phyloP scores from a whole-genome alignment of 2,797 vertebrate genomes.

The Paedocypris micromegethes region DNA sequence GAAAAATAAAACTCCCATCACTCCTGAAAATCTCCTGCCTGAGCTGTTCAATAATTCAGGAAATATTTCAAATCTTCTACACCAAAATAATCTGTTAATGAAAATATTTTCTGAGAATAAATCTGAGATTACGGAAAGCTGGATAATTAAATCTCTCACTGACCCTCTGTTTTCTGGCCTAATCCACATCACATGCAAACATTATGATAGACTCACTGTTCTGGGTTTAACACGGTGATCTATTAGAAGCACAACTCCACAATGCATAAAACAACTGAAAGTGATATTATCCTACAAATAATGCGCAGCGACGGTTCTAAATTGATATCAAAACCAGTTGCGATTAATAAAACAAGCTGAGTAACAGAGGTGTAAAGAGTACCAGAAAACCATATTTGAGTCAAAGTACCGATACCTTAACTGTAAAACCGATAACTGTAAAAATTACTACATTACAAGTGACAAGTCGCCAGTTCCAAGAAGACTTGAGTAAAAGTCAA shows the following conservation, averaged over 20 bases:
- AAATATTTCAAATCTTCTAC: not conserved
- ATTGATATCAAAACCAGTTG: no score
- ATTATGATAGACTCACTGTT: not conserved
- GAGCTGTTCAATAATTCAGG: no score
- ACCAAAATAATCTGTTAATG: slow-evolving; percentile 4
- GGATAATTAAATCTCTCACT: not conserved
- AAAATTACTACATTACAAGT: no score
- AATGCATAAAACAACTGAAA: not conserved
- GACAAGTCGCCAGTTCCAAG: no score
- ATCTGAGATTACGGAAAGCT: slow-evolving; percentile 17
- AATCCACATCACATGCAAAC: slow-evolving; percentile 34
- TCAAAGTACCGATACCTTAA: no score
- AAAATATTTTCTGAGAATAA: slow-evolving; percentile 26
- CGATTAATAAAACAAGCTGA: no score
- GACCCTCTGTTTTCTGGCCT: not conserved
- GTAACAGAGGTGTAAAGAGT: no score
- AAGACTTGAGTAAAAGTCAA: no score
- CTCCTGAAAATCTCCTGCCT: no score
- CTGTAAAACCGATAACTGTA: no score
- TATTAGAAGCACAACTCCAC: not conserved
- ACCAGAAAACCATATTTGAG: no score
- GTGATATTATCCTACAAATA: not conserved
- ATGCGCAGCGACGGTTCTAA: no score
- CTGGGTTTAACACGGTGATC: not conserved
- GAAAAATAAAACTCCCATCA: not conserved